A percentile compares a stretch with the other conserved stretches of the same genome.
phyloP scores from a whole-genome alignment of 2,888 invertebrate genomes.

The Cordilura impudica region DNA sequence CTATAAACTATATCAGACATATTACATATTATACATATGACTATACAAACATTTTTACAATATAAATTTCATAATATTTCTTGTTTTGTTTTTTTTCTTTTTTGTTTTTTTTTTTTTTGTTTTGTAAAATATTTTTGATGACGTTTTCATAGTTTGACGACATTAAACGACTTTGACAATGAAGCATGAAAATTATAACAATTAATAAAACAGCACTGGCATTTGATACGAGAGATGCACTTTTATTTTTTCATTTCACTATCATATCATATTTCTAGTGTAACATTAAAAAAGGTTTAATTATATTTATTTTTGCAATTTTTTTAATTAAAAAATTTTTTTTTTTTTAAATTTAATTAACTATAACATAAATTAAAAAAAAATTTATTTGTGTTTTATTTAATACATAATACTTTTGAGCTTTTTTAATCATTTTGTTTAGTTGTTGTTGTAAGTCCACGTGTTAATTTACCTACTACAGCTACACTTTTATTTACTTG shows the following conservation, averaged over 20 bases:
- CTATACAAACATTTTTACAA: too few relatives aligned
- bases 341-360: neutral
- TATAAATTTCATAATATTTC: constrained; percentile 26
- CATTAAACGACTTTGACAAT: constrained; percentile 69
- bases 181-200: constrained; percentile 53
- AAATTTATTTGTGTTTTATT: too few relatives aligned
- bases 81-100: constrained; percentile 1
- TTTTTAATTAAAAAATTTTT: too few relatives aligned
- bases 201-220: constrained; percentile 18
- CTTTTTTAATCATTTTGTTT: constrained; percentile 40
- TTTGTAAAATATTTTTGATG: constrained; percentile 59
- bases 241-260: constrained; percentile 17
- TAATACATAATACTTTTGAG: too few relatives aligned
- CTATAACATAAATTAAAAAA: neutral
- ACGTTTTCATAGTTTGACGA: constrained; percentile 54
- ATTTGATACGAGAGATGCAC: constrained; percentile 29
- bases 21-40: too few relatives aligned
- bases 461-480: constrained; percentile 47
- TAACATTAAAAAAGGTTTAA: neutral
- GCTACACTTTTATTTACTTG: neutral
- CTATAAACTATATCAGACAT: too few relatives aligned
- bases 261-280: neutral
- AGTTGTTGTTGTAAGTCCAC: constrained; percentile 2
- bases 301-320: too few relatives aligned
- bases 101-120: constrained; percentile 44